These are phyloP conservation scores for Epirrhoe alternata DNA, from an alignment of 2,888 invertebrate genomes.

Conservation along the genomic window DNA sequence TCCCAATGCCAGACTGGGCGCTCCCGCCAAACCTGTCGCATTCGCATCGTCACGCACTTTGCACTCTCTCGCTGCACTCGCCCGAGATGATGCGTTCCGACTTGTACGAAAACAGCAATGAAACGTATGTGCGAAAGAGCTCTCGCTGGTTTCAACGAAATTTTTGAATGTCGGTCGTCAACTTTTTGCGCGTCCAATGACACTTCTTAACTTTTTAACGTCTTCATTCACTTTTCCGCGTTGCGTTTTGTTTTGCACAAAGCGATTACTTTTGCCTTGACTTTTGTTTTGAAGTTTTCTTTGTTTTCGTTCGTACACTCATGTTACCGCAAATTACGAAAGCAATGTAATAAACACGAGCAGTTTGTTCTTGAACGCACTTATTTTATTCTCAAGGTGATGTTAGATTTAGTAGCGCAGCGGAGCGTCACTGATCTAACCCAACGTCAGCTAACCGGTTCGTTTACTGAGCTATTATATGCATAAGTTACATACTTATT, in stretches of 20 bases:
- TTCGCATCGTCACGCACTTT: constrained; percentile 56
- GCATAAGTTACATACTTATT: not conserved
- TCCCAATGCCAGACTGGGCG: constrained; percentile 58
- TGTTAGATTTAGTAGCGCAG: constrained; percentile 17
- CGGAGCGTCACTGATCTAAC: constrained; percentile 34
- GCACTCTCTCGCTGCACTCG: constrained; percentile 51
- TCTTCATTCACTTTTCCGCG: constrained; percentile 45
- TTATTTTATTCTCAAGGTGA: constrained; percentile 14
- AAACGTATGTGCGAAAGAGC: constrained; percentile 41
- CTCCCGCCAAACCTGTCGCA: constrained; percentile 70
- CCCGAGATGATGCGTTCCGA: constrained; percentile 50
- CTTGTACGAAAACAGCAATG: constrained; percentile 53
- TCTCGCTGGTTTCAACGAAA: constrained; percentile 43
- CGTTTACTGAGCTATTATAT: constrained; percentile 27
- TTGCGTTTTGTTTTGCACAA: constrained; percentile 26
- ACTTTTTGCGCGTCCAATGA: constrained; percentile 64
- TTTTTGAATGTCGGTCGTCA: constrained; percentile 52
- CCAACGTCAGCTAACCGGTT: constrained; percentile 45
- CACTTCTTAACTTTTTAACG: constrained; percentile 48
- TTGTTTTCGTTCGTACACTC: constrained; percentile 28
- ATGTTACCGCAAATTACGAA: constrained; percentile 29
- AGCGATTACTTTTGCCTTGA: constrained; percentile 31
- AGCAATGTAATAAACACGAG: constrained; percentile 19
- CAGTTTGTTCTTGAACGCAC: constrained; percentile 16
- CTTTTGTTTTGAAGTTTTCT: constrained; percentile 38